Evolutionary conservation across 2,797 vertebrate genomes (phyloP).

Genomic region (Epinephelus malabaricus): DNA sequence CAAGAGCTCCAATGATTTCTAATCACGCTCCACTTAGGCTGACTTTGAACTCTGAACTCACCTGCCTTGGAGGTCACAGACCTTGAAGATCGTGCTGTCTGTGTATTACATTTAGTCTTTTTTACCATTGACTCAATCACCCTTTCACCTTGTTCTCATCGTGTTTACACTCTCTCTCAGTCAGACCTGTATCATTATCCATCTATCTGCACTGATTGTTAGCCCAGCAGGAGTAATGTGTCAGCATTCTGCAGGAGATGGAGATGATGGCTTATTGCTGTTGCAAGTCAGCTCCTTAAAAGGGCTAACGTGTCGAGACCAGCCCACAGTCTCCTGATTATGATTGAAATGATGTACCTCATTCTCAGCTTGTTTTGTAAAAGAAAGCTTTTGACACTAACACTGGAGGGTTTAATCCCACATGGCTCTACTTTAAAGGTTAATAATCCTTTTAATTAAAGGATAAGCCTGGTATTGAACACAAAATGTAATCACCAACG

Average conservation of each 20-base stretch:
- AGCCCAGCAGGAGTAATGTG: slow-evolving; percentile 69
- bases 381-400: slow-evolving; percentile 80
- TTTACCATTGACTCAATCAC: slow-evolving; percentile 76
- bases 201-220: slow-evolving; percentile 74
- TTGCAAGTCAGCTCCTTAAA: slow-evolving; percentile 70
- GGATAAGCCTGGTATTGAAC: slow-evolving; percentile 95
- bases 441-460: slow-evolving; percentile 99
- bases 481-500: slow-evolving; percentile 95
- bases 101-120: slow-evolving; percentile 72
- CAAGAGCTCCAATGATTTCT: slow-evolving; percentile 72
- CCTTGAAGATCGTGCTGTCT: slow-evolving; percentile 64
- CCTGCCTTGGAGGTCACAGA: slow-evolving; percentile 62
- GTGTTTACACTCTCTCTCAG: slow-evolving; percentile 38
- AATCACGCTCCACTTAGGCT: slow-evolving; percentile 74
- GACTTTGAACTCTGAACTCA: slow-evolving; percentile 85
- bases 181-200: slow-evolving; percentile 70
- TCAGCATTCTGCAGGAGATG: slow-evolving; percentile 77
- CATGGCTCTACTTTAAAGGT: slow-evolving; percentile 91
- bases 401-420: slow-evolving; percentile 89
- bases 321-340: slow-evolving; percentile 69
- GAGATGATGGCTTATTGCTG: slow-evolving; percentile 72
- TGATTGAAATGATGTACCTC: slow-evolving; percentile 70
- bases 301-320: slow-evolving; percentile 56
- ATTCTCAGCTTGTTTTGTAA: slow-evolving; percentile 66
- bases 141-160: slow-evolving; percentile 76